phyloP scores from a whole-genome alignment of 2,797 vertebrate genomes.

The Mormyrus hasselquistii region DNA sequence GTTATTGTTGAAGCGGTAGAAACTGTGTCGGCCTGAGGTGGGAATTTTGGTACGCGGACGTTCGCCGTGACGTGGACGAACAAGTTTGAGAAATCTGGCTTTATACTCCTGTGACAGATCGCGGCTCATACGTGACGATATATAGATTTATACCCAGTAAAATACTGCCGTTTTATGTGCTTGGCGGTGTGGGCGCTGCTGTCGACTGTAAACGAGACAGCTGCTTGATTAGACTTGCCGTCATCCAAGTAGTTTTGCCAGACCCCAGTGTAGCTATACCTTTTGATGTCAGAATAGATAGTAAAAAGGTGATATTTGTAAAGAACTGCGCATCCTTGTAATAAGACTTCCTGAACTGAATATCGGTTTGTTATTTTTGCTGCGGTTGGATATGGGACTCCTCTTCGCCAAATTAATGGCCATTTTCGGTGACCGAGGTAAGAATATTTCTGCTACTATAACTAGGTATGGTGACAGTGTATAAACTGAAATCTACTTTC shows the following conservation, averaged over 20 bases:
- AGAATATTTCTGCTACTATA: conserved; percentile 10
- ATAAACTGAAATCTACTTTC: background rate
- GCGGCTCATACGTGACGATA: background rate
- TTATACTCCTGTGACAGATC: background rate
- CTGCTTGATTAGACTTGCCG: background rate
- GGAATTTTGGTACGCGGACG: conserved; percentile 20
- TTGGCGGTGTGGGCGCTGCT: background rate
- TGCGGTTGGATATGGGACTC: conserved; percentile 54
- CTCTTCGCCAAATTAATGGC: conserved; percentile 67
- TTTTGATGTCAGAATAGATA: background rate
- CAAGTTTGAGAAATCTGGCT: background rate
- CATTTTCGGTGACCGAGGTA: conserved; percentile 67
- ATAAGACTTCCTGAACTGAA: background rate
- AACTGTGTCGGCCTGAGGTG: background rate
- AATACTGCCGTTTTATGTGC: background rate
- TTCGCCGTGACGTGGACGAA: background rate
- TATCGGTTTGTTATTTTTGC: background rate
- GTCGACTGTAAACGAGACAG: background rate
- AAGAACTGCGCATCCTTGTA: background rate
- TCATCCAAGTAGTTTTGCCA: background rate
- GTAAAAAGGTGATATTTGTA: background rate
- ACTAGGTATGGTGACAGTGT: background rate
- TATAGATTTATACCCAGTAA: background rate
- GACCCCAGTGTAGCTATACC: background rate
- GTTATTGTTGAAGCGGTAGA: background rate